Evolutionary conservation across 2,888 invertebrate genomes (phyloP), one percentile per base, ranked within the genome.

Genomic region (Meteorus colon): DNA sequence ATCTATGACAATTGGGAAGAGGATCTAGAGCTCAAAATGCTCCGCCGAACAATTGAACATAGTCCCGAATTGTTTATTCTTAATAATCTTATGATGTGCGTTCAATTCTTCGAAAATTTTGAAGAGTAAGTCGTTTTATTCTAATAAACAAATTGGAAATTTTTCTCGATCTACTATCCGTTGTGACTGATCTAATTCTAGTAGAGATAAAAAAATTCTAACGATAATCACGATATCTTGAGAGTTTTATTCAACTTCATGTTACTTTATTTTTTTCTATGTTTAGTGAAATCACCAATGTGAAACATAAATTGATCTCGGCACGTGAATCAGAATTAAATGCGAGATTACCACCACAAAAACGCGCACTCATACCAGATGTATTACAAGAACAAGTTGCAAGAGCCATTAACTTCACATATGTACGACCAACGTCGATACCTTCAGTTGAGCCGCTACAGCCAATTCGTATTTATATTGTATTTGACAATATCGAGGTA

Each of bases 31-130:
- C 88, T 93, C 74, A 87, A 91, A 65, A 90, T 90, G 63, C 90
- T 95, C 91, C 90, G 92, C 81, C 90, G 91, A 82, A 92, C 93
- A 84, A 91, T 94, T 19, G 89, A 91, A 63, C 91, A 91, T 6
- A 92, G 94, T 81, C 91, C 94, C 6, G 93, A 95, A 83, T 91
- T 92, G 4, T 96, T 96, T 87, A 90, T 96, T 12, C 89, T 96
- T 14, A 96, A 96, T 86, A 95, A 96, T 86, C 92, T 95, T 75
- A 91, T 95, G 73, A 91, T 96, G 87, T 93, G 93, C 16, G 91
- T 95, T 29, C 95, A 96, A 89, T 96, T 96, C 90, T 95, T 95
- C 84, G 93, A 94, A 80, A 94, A 96, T 87, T 96, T 92, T 85
- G 94, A 95, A 87, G 92, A 92, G 96, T 96, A 89, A 91, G 92